Evolutionary conservation across 2,888 invertebrate genomes (phyloP), one percentile per base, ranked within the genome.

Genomic region (Kryphioiulus occultus): DNA sequence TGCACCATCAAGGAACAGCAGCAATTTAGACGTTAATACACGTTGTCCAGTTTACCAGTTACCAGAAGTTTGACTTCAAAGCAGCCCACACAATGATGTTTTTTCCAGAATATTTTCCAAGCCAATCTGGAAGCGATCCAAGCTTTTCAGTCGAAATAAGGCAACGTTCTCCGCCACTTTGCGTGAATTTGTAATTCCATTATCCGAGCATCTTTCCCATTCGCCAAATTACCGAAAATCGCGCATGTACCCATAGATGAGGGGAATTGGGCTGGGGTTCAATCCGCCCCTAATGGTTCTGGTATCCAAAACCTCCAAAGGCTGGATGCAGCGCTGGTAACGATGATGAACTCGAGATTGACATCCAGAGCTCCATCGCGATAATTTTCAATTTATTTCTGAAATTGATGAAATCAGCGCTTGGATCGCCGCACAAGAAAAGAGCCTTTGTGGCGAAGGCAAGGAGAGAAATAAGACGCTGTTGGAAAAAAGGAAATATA

Each of bases 261-360:
- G 5, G 68, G 68, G 26, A 68, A 68, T 68, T 68, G 26, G 22
- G 68, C 12, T n/a, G 0, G 26, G 26, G 68, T 26, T 26, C 26
- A 68, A 26, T 68, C 68, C 26, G 68, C 26, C 26, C 68, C 68
- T 68, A 68, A 68, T 68, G 68, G 22, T 68, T 26, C 26, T 26
- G 68, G 26, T 26, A 68, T 68, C 68, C n/a, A 68, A 68, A 68
- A 68, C n/a, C 26, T 17, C 59, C 19, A n/a, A 19, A 19, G 7
- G 19, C 59, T 7, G 59, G 59, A 59, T 59, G n/a, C 7, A 59
- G 68, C 68, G 1, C 68, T n/a, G 68, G 19, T 68, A 10, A 26
- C 68, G 68, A 68, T 12, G 68, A 68, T 68, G 68, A 68, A 68
- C 68, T 68, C 68, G 68, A 68, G 68, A 68, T 68, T 68, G 68